A percentile compares a stretch with the other conserved stretches of the same genome.
Evolutionary conservation across 2,113 vertebrate genomes (phyloP).

Genomic region (Pluvialis apricaria): DNA sequence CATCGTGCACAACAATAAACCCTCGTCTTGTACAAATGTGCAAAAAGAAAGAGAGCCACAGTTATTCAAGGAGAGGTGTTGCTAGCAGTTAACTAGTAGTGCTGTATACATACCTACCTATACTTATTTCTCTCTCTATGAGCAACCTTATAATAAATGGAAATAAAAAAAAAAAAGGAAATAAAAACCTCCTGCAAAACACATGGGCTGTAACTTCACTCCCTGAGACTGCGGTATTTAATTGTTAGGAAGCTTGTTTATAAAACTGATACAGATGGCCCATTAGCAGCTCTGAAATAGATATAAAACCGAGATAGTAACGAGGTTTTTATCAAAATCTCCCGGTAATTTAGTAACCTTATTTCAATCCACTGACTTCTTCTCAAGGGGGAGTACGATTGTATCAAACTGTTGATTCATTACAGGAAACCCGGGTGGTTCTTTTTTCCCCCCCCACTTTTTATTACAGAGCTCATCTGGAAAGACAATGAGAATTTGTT

Average conservation of each 20-base stretch:
- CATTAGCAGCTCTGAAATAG: background rate
- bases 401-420: background rate
- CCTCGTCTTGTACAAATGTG: background rate
- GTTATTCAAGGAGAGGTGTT: background rate
- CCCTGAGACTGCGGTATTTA: background rate
- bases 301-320: background rate
- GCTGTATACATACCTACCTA: background rate
- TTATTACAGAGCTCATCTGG: background rate
- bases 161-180: background rate
- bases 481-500: background rate
- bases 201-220: background rate
- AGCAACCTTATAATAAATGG: background rate
- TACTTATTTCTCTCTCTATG: background rate
- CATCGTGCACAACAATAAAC: background rate
- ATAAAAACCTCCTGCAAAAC: background rate
- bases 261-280: background rate
- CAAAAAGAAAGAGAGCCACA: background rate
- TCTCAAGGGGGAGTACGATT: background rate
- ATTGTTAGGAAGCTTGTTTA: background rate
- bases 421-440: background rate
- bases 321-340: background rate
- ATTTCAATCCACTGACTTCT: background rate
- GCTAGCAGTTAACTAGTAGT: background rate
- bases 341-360: background rate
- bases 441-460: background rate